Evolutionary conservation across 2,888 invertebrate genomes (phyloP), one percentile per base, ranked within the genome.

Genomic region (Agelastica alni): DNA sequence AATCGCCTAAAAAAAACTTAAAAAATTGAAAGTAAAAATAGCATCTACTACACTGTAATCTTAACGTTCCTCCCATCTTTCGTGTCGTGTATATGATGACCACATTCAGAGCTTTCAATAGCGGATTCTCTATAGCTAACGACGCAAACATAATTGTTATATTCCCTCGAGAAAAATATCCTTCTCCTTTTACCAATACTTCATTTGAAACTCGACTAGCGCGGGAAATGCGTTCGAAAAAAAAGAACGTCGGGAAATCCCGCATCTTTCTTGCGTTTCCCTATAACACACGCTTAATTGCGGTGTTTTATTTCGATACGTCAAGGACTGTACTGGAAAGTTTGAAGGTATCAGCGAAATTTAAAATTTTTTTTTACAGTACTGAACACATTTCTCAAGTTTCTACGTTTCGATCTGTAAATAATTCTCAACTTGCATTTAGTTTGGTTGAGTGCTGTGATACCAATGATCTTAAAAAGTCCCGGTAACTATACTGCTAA

Each of bases 141-240:
- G 76, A 75, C 70, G 74, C 75, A 74, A 73, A 75, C 74, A 73
- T 75, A 76, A 76, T 76, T 75, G 75, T 75, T 73, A 70, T 73
- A 70, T 66, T 70, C 73, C 72, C 71, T 67, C 57, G 59, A 55
- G 58, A 58, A 56, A 61, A 61, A 53, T 56, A 63, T 56, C 66
- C 66, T 54, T 53, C 34, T 56, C 57, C 52, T 55, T 26, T 6
- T 9, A 32, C 28, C 18, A n/a, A n/a, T n/a, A 22, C 36, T 37
- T 31, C 39, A 34, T 41, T 28, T 32, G 14, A 42, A 42, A 36
- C 17, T 36, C 49, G 59, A 58, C 58, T 64, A 45, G 58, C 30
- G 55, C 51, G 55, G 48, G 48, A 48, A 48, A 48, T 39, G 39
- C 48, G 55, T 45, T 51, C 54, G 51, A 53, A 60, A 39, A 67